Percentiles rank a stretch among this genome's conserved stretches.
Conservation (phyloP, 2,797 vertebrate species). For the Bucorvus abyssinicus region DNA sequence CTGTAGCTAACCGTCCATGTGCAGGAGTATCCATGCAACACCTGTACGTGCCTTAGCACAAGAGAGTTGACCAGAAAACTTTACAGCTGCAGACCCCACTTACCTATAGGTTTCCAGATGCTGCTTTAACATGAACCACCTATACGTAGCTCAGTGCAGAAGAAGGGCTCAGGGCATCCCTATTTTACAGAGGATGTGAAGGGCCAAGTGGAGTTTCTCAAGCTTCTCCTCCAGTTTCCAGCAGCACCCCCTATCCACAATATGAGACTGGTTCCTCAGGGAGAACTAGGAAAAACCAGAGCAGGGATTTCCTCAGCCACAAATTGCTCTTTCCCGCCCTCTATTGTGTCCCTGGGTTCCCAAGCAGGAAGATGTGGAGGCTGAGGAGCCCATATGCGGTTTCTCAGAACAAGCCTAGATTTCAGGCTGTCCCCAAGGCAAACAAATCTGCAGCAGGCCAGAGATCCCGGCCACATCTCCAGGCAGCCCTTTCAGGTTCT, state of each 20-base stretch:
- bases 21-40: background rate
- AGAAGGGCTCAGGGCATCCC: background rate
- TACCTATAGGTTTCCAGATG: background rate
- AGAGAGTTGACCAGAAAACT: background rate
- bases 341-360: background rate
- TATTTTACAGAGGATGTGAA: background rate
- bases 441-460: background rate
- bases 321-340: fast-evolving
- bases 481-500: background rate
- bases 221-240: background rate
- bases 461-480: background rate
- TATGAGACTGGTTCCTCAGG: background rate
- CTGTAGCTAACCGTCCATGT: fast-evolving
- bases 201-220: background rate
- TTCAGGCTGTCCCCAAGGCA: background rate
- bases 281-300: background rate
- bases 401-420: background rate
- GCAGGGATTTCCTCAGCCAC: background rate
- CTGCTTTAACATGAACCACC: background rate
- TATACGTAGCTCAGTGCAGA: background rate
- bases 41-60: background rate
- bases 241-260: background rate
- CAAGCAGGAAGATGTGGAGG: background rate
- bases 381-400: background rate
- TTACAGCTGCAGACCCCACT: background rate